A percentile compares a stretch with the other conserved stretches of the same genome.
These are phyloP conservation scores for Nesometra sesokonis DNA, from an alignment of 35 echinoderm and acorn worm species.

Conservation along the genomic window DNA sequence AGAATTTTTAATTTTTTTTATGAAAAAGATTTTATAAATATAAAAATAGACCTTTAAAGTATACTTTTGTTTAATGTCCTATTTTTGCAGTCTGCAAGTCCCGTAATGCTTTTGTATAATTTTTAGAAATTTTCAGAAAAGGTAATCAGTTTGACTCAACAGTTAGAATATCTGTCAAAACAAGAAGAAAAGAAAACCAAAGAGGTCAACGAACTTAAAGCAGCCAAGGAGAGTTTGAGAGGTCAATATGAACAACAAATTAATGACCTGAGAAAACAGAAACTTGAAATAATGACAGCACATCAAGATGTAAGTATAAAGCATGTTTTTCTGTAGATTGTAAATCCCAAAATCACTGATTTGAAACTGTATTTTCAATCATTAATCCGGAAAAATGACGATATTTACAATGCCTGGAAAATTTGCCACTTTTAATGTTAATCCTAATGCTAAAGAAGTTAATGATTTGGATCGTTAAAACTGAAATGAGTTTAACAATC, in stretches of 20 bases:
- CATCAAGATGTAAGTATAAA: conserved; percentile 61
- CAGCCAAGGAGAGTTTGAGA: conserved; percentile 43
- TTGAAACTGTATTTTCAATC: too few species aligned
- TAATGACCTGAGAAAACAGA: conserved; percentile 66
- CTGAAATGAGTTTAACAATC: too few species aligned
- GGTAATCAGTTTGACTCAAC: conserved; percentile 39
- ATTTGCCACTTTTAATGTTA: too few species aligned
- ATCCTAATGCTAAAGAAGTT: too few species aligned
- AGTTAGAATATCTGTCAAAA: conserved; percentile 51
- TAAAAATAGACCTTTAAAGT: too few species aligned
- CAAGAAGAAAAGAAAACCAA: conserved; percentile 34
- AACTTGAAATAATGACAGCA: conserved; percentile 60
- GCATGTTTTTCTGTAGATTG: too few species aligned
- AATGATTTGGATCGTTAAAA: too few species aligned
- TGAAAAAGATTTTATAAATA: too few species aligned
- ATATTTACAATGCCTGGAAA: too few species aligned
- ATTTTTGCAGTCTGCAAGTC: neutral
- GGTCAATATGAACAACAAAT: conserved; percentile 51
- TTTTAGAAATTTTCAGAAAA: conserved; percentile 30
- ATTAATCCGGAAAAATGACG: too few species aligned
- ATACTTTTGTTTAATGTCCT: neutral
- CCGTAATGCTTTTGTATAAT: neutral
- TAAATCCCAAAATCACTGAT: too few species aligned
- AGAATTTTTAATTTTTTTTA: too few species aligned
- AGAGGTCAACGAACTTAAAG: conserved; percentile 25